Evolutionary conservation across 2,888 invertebrate genomes (phyloP).

Genomic region (Luperina nickerlii): DNA sequence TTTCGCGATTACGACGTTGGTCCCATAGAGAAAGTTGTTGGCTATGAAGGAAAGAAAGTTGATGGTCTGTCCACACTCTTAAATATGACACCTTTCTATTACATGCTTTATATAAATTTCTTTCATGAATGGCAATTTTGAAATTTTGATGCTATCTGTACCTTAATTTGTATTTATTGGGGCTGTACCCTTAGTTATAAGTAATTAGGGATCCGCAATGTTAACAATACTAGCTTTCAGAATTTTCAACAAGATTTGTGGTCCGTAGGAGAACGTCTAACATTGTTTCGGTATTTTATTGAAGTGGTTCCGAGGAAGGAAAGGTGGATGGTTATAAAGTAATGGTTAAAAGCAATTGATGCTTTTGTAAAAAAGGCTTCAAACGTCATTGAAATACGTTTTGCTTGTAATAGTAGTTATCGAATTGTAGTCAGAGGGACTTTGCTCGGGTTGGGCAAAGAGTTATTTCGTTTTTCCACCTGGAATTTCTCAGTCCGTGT

Average conservation of each 20-base stretch:
- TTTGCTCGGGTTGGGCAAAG: neutral
- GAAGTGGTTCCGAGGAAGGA: neutral
- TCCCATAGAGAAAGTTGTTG: neutral
- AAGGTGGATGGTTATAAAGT: neutral
- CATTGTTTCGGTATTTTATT: slow-evolving; percentile 6
- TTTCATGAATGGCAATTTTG: neutral
- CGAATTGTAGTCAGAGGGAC: neutral
- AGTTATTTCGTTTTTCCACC: neutral
- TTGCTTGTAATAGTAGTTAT: neutral
- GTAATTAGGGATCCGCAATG: slow-evolving; percentile 20
- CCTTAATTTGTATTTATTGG: slow-evolving; percentile 10
- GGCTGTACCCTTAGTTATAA: neutral
- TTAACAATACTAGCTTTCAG: slow-evolving; percentile 29
- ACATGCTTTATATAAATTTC: neutral
- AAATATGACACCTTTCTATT: neutral
- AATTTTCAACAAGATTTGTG: slow-evolving; percentile 12
- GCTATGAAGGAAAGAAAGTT: too few species aligned
- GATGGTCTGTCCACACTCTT: neutral
- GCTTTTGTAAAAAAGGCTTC: neutral
- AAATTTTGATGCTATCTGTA: slow-evolving; percentile 3
- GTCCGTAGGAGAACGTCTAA: neutral
- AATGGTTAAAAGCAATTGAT: too few species aligned
- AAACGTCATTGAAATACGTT: slow-evolving; percentile 1
- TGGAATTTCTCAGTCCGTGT: neutral
- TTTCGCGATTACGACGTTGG: neutral